A percentile compares a stretch with the other conserved stretches of the same genome.
Conservation (phyloP, 1,140 invertebrate genomes). For the Calephelis virginiensis region DNA sequence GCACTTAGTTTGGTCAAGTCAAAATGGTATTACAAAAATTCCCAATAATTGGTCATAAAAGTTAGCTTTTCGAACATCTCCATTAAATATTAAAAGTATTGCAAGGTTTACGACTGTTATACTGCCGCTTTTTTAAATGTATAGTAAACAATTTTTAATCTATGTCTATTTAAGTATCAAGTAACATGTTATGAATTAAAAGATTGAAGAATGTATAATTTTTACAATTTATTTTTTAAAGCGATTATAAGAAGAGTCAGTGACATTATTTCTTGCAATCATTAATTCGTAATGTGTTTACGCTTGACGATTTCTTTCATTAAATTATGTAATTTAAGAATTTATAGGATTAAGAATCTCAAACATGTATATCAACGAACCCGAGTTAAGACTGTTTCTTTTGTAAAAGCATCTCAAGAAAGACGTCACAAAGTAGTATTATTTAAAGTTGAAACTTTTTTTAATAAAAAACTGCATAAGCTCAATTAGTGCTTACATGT, state of each 20-base stretch:
- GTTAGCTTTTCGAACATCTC: background rate
- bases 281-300: background rate
- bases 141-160: slow-evolving; percentile 17
- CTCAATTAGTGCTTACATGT: background rate
- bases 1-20: too few relatives aligned
- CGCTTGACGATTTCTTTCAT: background rate
- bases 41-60: background rate
- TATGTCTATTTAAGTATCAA: slow-evolving; percentile 12
- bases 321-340: background rate
- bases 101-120: slow-evolving; percentile 12
- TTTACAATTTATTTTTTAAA: background rate
- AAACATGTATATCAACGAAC: slow-evolving; percentile 1
- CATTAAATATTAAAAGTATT: slow-evolving; percentile 11
- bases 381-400: background rate
- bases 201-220: background rate
- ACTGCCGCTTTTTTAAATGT: slow-evolving; percentile 6
- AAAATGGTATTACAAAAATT: too few relatives aligned
- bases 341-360: slow-evolving; percentile 13
- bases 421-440: slow-evolving; percentile 6
- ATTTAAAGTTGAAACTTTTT: background rate
- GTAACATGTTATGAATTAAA: slow-evolving; percentile 10
- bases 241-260: background rate
- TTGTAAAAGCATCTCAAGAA: background rate
- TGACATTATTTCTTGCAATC: background rate
- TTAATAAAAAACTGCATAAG: background rate